phyloP scores from a whole-genome alignment of 2,797 vertebrate genomes.

The Acrocephalus scirpaceus region DNA sequence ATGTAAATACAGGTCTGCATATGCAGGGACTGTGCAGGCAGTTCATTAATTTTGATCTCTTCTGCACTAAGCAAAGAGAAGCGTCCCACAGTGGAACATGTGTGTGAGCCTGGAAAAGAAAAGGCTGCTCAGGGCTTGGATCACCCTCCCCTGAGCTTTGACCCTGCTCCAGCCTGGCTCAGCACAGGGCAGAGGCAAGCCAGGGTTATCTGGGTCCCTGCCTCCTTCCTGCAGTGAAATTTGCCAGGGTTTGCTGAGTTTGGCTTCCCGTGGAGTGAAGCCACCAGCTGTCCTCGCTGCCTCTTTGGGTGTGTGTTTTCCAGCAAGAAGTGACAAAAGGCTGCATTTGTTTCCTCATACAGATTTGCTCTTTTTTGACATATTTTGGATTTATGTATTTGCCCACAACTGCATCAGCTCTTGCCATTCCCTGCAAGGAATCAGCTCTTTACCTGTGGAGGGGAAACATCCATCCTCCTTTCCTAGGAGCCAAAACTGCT shows the following conservation, averaged over 20 bases:
- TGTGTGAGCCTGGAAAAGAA: neutral
- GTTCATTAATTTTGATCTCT: constrained; percentile 23
- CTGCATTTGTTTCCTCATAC: accelerated
- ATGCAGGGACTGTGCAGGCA: neutral
- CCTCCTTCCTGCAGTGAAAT: neutral
- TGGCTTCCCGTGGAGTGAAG: neutral
- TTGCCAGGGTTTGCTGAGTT: neutral
- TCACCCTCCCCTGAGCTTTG: neutral
- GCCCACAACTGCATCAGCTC: no score
- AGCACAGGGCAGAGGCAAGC: neutral
- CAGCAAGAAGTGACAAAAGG: neutral
- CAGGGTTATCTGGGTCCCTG: neutral
- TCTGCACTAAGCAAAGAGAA: neutral
- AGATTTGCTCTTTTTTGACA: neutral
- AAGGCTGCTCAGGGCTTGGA: neutral
- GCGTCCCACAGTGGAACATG: neutral
- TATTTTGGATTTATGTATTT: accelerated
- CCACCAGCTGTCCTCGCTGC: neutral
- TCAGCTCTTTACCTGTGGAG: neutral
- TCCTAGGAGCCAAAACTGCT: neutral
- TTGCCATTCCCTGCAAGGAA: neutral
- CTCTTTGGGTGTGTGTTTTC: neutral
- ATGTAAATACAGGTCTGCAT: constrained; percentile 19
- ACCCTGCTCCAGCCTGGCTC: neutral
- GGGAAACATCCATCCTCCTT: neutral